These are phyloP conservation scores for Drosophila aff. DNA, from an alignment of 1,140 invertebrate genomes.

Conservation along the genomic window DNA sequence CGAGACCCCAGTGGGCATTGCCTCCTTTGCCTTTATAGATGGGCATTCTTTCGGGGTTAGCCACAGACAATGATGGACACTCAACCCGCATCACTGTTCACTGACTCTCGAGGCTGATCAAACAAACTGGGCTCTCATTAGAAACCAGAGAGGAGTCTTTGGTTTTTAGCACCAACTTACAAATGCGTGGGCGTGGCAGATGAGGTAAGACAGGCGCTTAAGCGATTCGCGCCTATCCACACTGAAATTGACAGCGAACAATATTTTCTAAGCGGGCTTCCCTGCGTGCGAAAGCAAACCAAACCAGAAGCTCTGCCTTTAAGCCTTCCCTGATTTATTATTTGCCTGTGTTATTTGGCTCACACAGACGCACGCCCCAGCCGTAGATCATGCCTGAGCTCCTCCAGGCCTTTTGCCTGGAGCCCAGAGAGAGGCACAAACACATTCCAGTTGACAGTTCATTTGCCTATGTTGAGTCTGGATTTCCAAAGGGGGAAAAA, in stretches of 20 bases:
- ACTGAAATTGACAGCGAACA: conserved; percentile 65
- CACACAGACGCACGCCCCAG: conserved; percentile 64
- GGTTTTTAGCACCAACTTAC: conserved; percentile 38
- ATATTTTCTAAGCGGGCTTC: conserved; percentile 66
- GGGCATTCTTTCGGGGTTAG: conserved; percentile 24
- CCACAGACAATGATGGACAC: background rate
- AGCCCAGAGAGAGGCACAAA: conserved; percentile 39
- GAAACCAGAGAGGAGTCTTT: conserved; percentile 22
- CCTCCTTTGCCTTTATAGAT: background rate
- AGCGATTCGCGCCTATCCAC: conserved; percentile 48
- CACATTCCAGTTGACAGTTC: conserved; percentile 81
- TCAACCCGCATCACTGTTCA: conserved; percentile 38
- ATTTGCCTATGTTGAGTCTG: conserved; percentile 66
- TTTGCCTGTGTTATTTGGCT: conserved; percentile 75
- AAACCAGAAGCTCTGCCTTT: conserved; percentile 28
- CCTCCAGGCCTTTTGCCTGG: conserved; percentile 9
- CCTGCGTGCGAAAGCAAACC: conserved; percentile 1
- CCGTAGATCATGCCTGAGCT: conserved; percentile 63
- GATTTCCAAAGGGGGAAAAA: background rate
- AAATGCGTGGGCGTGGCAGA: conserved; percentile 75
- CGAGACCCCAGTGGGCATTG: conserved; percentile 10
- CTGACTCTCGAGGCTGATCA: conserved; percentile 38
- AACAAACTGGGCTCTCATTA: conserved; percentile 58
- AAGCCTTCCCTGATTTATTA: conserved; percentile 67
- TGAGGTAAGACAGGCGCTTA: conserved; percentile 39